phyloP scores from a whole-genome alignment of 2,888 invertebrate species.

The Masnerella sp. region DNA sequence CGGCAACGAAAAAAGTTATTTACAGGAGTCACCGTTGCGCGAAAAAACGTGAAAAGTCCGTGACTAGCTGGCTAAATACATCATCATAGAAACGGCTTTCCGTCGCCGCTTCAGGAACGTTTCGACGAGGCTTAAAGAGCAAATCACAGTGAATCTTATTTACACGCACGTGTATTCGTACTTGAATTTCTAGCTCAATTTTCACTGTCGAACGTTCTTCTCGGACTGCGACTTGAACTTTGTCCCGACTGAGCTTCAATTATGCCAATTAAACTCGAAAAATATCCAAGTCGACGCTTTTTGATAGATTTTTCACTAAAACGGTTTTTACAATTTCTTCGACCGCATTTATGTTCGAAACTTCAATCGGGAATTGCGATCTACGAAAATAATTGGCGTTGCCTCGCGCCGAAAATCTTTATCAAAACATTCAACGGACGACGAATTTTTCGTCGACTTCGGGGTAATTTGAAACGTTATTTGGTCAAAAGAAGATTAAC shows the following conservation, averaged over 20 bases:
- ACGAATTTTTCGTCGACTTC: constrained; percentile 15
- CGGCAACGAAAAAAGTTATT: constrained; percentile 53
- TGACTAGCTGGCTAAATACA: constrained; percentile 62
- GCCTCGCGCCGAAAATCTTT: constrained; percentile 12
- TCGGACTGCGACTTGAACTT: constrained; percentile 4
- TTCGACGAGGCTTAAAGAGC: constrained; percentile 62
- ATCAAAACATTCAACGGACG: constrained; percentile 11
- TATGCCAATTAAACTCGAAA: too few species aligned
- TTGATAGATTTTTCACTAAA: too few species aligned
- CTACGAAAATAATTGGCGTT: constrained; percentile 35
- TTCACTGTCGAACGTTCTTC: constrained; percentile 31
- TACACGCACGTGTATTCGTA: constrained; percentile 59
- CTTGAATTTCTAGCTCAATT: constrained; percentile 23
- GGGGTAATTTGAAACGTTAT: constrained; percentile 28
- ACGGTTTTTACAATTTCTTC: too few species aligned
- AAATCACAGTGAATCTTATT: constrained; percentile 67
- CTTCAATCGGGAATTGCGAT: too few species aligned
- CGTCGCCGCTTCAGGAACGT: constrained; percentile 61
- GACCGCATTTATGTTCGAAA: too few species aligned
- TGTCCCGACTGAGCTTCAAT: too few species aligned
- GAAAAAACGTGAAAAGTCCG: constrained; percentile 60
- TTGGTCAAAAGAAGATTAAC: constrained; percentile 31
- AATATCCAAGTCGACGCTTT: too few species aligned
- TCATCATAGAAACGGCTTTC: constrained; percentile 57
- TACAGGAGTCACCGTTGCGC: constrained; percentile 58